A percentile compares a stretch with the other conserved stretches of the same genome.
Conservation (phyloP, 2,888 invertebrate species). For the Danaus chrysippus region DNA sequence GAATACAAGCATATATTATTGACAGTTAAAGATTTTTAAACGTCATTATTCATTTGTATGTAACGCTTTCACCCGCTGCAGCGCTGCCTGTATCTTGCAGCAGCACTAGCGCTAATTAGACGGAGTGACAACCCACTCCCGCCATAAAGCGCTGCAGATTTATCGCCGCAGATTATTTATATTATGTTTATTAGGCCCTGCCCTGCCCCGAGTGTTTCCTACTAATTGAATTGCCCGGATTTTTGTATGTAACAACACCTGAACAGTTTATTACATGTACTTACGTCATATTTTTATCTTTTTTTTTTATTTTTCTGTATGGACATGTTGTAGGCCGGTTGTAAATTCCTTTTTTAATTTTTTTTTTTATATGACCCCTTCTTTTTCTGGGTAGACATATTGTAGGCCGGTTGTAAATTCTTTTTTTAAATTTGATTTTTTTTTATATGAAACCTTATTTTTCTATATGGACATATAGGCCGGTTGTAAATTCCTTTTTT, state of each 20-base stretch:
- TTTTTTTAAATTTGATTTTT: too few species aligned
- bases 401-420: background rate
- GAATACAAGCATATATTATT: too few species aligned
- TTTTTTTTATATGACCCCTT: too few species aligned
- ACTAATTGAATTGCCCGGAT: constrained; percentile 76
- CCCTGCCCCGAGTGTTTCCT: constrained; percentile 65
- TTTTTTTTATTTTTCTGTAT: constrained; percentile 5
- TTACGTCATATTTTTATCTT: constrained; percentile 14
- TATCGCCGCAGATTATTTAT: constrained; percentile 78
- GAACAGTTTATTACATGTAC: constrained; percentile 45
- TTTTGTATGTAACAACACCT: constrained; percentile 69
- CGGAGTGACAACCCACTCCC: constrained; percentile 78
- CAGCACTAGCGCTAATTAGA: constrained; percentile 76
- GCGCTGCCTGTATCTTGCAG: constrained; percentile 35
- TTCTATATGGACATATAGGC: background rate
- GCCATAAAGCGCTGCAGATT: constrained; percentile 78
- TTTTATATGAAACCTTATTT: background rate
- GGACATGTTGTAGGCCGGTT: background rate
- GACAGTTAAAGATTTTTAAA: too few species aligned
- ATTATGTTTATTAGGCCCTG: constrained; percentile 77
- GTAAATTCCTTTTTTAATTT: too few species aligned
- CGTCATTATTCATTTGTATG: too few species aligned
- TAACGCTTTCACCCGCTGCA: constrained; percentile 17
- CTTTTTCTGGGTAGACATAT: background rate
- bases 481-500: too few species aligned